Evolutionary conservation across 2,797 vertebrate genomes (phyloP).

Genomic region (Erpetoichthys calabaricus): DNA sequence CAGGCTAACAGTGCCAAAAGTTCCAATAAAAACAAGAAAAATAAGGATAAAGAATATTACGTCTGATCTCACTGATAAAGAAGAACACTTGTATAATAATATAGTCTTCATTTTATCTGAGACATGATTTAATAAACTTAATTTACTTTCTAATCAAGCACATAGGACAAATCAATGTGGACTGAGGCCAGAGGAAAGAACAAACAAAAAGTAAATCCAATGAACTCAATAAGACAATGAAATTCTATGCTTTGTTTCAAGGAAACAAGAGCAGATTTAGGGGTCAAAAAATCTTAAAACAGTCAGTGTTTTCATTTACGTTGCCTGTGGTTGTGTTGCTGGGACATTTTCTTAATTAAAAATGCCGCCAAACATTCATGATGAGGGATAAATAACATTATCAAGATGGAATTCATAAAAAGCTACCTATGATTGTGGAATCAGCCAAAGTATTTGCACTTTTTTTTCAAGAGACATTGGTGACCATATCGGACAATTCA

Average conservation of each 20-base stretch:
- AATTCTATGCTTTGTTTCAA: constrained; percentile 65
- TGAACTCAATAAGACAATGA: constrained; percentile 37
- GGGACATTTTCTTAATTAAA: constrained; percentile 64
- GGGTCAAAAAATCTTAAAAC: constrained; percentile 47
- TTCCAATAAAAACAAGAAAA: constrained; percentile 92
- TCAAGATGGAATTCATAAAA: constrained; percentile 32
- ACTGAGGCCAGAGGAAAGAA: constrained; percentile 62
- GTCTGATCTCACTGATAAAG: constrained; percentile 76
- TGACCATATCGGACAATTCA: constrained; percentile 51
- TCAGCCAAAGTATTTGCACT: constrained; percentile 73
- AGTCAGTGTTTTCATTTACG: constrained; percentile 74
- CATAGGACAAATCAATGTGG: constrained; percentile 42
- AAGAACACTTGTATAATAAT: constrained; percentile 79
- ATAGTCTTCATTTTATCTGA: constrained; percentile 82
- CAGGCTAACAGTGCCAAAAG: constrained; percentile 77
- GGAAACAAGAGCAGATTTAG: constrained; percentile 43
- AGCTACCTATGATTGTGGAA: constrained; percentile 64
- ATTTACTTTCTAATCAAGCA: constrained; percentile 67
- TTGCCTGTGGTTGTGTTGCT: constrained; percentile 87
- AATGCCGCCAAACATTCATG: constrained; percentile 58
- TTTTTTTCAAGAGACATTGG: constrained; percentile 47
- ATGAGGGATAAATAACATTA: constrained; percentile 52
- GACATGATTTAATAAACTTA: constrained; percentile 69
- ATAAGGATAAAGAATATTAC: constrained; percentile 98
- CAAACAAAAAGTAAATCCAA: constrained; percentile 28